phyloP scores from a whole-genome alignment of 2,797 vertebrate species.

The Cossypha niveicapilla region DNA sequence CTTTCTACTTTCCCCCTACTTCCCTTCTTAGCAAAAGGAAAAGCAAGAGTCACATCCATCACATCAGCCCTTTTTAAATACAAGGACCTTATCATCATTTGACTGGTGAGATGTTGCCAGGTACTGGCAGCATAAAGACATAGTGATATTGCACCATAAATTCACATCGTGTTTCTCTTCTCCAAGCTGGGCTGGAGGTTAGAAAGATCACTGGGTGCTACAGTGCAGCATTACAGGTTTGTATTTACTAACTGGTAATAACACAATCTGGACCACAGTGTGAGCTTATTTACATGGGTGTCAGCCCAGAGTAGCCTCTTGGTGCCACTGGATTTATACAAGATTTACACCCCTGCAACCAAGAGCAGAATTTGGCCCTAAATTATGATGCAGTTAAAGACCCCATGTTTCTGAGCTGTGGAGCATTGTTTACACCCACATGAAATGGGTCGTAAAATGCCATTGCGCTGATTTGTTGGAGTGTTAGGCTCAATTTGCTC shows the following conservation, averaged over 20 bases:
- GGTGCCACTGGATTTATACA: not conserved
- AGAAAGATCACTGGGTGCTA: not conserved
- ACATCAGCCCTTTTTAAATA: not conserved
- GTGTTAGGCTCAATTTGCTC: conserved; percentile 41
- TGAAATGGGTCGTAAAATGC: conserved; percentile 31
- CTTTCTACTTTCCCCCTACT: not conserved
- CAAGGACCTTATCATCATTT: not conserved
- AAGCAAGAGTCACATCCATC: not conserved
- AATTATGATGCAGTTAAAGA: conserved; percentile 24
- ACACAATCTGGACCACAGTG: not conserved
- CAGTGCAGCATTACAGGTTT: not conserved
- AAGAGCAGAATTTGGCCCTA: not conserved
- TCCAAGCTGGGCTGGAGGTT: not conserved
- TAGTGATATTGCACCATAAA: not conserved
- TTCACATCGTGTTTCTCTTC: not conserved
- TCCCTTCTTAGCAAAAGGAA: not conserved
- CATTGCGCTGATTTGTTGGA: conserved; percentile 10
- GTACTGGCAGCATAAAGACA: not conserved
- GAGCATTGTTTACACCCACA: conserved; percentile 22
- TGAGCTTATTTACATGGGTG: conserved; percentile 13
- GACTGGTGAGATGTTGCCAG: not conserved
- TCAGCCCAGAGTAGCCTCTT: not conserved
- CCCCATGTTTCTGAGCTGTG: not conserved
- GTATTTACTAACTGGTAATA: not conserved
- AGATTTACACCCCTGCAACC: not conserved